Base-by-base conservation (phyloP, 2,113 vertebrate species). In the Hystrix brachyura region DNA sequence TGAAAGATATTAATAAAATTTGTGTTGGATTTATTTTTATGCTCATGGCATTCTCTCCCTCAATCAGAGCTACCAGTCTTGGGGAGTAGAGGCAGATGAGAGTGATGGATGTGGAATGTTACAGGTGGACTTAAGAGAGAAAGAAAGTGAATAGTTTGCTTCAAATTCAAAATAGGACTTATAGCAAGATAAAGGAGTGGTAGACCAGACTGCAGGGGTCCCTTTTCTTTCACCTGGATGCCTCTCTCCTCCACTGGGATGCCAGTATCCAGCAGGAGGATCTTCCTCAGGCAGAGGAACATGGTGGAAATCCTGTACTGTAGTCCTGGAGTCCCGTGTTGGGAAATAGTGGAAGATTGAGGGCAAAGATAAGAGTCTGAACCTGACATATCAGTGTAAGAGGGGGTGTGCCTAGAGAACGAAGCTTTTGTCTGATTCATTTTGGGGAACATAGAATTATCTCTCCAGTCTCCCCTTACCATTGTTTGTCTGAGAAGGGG, bases 81-180 rank as follows among this genome's bases (percentile, higher is more conserved):
- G 14, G 3, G 69, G 27, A 7, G 1, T 18, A 53, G 48, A 71
- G 51, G 53, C n/a, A n/a, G 21, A 15, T 55, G n/a, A 1, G 55
- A 29, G 34, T 57, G 15, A 18, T 85, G 74, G 43, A 65, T 71
- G 81, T 81, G 91, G 43, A 71, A 69, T 79, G 6, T 74, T 71
- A 74, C 43, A 43, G 71, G 34, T 78, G 46, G 43, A 86, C 32
- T n/a, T 55, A 10, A 55, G 46, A 71, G 43, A 91, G 79, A 74
- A 80, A 91, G 51, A 76, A 89, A 91, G 34, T 72, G 29, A 86
- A 38, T 76, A 80, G 62, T 95, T 94, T 94, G 51, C 83, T 89
- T 91, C 19, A 89, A 64, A 62, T 69, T 95, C 32, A 65, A 86
- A 94, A 71, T 71, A 93, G 67, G 57, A 94, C 80, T 88, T 79